These are phyloP conservation scores for Amblyopsis hoosieri DNA, from an alignment of 2,797 vertebrate genomes.

Conservation along the genomic window DNA sequence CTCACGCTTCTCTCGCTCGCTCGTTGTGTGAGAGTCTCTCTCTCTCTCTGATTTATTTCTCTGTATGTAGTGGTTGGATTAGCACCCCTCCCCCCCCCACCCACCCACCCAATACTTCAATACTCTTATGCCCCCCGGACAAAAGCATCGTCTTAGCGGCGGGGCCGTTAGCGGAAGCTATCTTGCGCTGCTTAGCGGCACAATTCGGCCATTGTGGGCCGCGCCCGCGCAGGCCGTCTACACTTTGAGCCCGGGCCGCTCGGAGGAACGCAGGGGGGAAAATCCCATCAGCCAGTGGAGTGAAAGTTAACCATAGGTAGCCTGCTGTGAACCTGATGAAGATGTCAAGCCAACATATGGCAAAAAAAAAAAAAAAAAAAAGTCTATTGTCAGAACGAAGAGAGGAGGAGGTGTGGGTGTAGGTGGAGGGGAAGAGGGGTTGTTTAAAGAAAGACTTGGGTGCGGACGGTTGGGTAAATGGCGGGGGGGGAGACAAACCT, in stretches of 20 bases:
- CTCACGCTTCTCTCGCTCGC: slow-evolving; percentile 73
- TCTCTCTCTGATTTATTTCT: slow-evolving; percentile 78
- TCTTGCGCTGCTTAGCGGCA: slow-evolving; percentile 87
- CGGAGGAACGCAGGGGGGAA: slow-evolving; percentile 85
- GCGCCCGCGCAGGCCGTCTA: slow-evolving; percentile 80
- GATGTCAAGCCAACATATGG: slow-evolving; percentile 97
- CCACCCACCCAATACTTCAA: not conserved
- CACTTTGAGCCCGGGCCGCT: slow-evolving; percentile 85
- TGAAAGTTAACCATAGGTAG: slow-evolving; percentile 95
- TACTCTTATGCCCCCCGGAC: slow-evolving; percentile 80
- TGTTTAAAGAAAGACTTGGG: slow-evolving; percentile 50
- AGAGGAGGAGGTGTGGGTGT: slow-evolving; percentile 59
- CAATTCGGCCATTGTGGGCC: slow-evolving; percentile 89
- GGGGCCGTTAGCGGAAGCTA: slow-evolving; percentile 80
- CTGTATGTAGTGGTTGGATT: slow-evolving; percentile 88
- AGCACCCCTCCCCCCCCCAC: slow-evolving; percentile 73
- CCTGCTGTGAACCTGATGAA: slow-evolving; percentile 99
- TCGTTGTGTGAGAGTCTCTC: slow-evolving; percentile 31
- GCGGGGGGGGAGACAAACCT: slow-evolving; percentile 76
- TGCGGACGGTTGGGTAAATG: slow-evolving; percentile 43
- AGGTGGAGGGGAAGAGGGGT: slow-evolving; percentile 53
- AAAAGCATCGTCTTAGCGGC: slow-evolving; percentile 90
- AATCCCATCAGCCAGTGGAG: slow-evolving; percentile 97
- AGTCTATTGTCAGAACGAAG: slow-evolving; percentile 89
- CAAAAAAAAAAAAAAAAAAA: slow-evolving; percentile 84